Evolutionary conservation across 2,888 invertebrate species (phyloP).

Genomic region (Apamea epomidion): DNA sequence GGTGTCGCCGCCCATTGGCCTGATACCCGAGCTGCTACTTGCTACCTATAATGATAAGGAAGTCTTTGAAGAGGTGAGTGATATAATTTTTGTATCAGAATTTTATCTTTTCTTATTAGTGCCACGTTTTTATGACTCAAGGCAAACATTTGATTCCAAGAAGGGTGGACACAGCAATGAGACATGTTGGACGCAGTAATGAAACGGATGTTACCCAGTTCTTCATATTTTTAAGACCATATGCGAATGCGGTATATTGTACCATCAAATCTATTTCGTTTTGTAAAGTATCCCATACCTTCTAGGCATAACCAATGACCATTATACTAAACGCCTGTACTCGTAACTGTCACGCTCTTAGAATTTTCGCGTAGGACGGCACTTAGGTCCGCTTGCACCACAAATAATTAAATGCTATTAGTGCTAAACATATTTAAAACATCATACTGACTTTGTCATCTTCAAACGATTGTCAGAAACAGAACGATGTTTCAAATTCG

Average conservation of each 20-base stretch:
- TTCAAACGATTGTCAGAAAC: background rate
- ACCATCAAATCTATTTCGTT: background rate
- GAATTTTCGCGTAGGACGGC: background rate
- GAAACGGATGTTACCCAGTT: background rate
- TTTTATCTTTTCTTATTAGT: background rate
- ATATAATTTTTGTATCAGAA: background rate
- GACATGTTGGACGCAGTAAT: background rate
- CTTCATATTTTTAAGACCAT: background rate
- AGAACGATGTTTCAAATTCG: background rate
- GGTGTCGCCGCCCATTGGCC: constrained; percentile 93
- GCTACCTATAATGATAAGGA: constrained; percentile 91
- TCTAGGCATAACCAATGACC: background rate
- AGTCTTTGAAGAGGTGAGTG: constrained; percentile 88
- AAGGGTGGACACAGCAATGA: background rate
- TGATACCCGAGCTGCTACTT: constrained; percentile 92
- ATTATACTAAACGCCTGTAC: background rate
- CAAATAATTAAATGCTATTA: background rate
- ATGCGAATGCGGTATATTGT: background rate
- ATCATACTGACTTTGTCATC: background rate
- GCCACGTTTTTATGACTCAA: background rate
- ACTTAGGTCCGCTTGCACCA: background rate
- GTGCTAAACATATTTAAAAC: background rate
- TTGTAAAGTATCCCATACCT: background rate
- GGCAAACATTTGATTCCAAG: background rate
- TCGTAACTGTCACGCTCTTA: background rate